Conservation (phyloP, 2,888 invertebrate species). For the Megaustenia siamemsis region DNA sequence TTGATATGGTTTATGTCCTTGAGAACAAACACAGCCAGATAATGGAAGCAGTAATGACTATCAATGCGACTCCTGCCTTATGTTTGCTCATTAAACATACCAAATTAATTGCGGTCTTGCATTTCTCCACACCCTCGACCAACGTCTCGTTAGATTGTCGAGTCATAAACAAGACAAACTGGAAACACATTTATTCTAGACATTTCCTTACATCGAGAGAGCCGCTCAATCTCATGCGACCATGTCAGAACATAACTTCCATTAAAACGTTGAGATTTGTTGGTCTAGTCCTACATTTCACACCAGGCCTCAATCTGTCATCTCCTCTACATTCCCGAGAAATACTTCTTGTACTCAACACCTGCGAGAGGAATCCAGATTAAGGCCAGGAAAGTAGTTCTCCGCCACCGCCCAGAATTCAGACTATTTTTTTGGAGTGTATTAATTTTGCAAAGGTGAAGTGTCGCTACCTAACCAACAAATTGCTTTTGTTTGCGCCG, state of each 20-base stretch:
- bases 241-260: neutral
- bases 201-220: neutral
- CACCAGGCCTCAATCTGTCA: neutral
- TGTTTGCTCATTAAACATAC: conserved; percentile 6
- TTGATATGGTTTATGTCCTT: neutral
- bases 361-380: no score
- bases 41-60: neutral
- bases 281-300: neutral
- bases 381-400: no score
- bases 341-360: neutral
- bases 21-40: neutral
- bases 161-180: neutral
- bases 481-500: neutral
- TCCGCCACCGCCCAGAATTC: no score
- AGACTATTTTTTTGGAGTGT: no score
- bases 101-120: conserved; percentile 7
- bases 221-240: neutral
- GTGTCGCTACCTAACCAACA: neutral
- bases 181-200: neutral
- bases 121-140: neutral
- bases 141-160: neutral
- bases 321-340: neutral
- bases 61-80: neutral
- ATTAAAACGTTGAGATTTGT: neutral
- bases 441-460: neutral